Base-by-base conservation (phyloP, 30 jellyfish, hydroid and myxozoan species). In the Catostylus mosaicus region DNA sequence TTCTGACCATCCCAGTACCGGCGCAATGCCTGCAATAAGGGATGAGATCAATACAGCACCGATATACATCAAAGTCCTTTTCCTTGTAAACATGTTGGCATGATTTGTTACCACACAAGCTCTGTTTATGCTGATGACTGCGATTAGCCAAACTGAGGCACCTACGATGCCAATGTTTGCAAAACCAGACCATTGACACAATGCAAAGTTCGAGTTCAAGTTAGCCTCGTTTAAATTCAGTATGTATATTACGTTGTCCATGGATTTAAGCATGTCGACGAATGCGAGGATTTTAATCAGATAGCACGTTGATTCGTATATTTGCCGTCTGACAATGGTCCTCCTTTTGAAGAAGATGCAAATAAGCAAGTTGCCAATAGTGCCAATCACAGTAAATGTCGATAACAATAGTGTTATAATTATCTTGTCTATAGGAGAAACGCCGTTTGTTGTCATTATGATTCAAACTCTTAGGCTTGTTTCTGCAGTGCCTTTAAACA, bases 181-280 rank as follows among this genome's bases (percentile, higher is more conserved):
- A 14, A 80, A 50, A 1, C 90, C 90, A 52, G 84, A 64, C 59
- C 51, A 24, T 34, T 80, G 90, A 36, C 90, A 80, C 54, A 67
- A 16, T 33, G n/a, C 59, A 67, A 45, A 11, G 45, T 45, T 48
- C 22, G 71, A 51, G 18, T 63, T 47, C 63, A 65, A 29, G 22
- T 80, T 54, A 64, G 11, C 48, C 0, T 33, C 67, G 60, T 75
- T 34, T 45, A 75, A 24, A 24, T 54, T 75, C 45, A 75, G 73
- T 19, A 75, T 4, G 47, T 75, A 59, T 20, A 75, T 18, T 9
- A 75, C 23, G 57, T 27, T 75, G 65, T 45, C 34, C 34, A 52
- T 8, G 3, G 86, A 51, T 18, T 33, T 51, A 8, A 75, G 56
- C 86, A 75, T 75, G 22, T 75, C 86, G 34, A 54, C 57, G 33